These are phyloP conservation scores for Coilia nasus DNA, from an alignment of 2,797 vertebrate genomes.

Conservation along the genomic window DNA sequence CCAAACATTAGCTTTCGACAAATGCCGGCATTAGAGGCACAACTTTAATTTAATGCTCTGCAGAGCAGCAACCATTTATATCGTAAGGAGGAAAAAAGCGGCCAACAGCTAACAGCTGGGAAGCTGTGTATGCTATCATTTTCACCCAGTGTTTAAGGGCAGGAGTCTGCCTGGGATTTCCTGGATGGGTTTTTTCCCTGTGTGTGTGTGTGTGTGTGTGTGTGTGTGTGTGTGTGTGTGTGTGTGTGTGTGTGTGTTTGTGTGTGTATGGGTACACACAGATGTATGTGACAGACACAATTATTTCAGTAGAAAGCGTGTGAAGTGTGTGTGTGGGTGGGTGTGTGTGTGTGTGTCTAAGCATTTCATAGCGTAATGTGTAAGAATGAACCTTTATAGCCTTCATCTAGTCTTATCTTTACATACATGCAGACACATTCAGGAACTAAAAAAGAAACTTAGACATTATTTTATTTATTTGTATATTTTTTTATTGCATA, in stretches of 20 bases:
- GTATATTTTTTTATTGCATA: constrained; percentile 44
- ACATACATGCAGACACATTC: background rate
- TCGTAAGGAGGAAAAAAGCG: background rate
- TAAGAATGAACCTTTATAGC: background rate
- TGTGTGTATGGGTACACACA: background rate
- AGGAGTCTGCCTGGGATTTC: constrained; percentile 39
- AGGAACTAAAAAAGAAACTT: background rate
- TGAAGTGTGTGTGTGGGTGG: background rate
- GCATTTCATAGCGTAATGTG: constrained; percentile 1
- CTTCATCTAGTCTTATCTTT: constrained; percentile 15
- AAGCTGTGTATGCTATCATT: constrained; percentile 19
- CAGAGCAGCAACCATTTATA: constrained; percentile 42
- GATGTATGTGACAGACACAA: background rate
- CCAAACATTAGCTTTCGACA: constrained; percentile 49
- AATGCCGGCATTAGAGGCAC: constrained; percentile 40
- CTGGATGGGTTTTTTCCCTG: constrained; percentile 36
- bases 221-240: background rate
- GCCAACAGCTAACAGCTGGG: constrained; percentile 30
- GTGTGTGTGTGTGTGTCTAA: background rate
- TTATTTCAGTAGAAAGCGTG: background rate
- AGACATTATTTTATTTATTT: constrained; percentile 32
- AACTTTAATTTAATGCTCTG: constrained; percentile 48
- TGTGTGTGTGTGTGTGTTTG: constrained; percentile 13
- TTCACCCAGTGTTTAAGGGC: constrained; percentile 41
- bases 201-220: background rate